Conservation (phyloP, 2,888 invertebrate genomes). For the Agonum fuliginosum region DNA sequence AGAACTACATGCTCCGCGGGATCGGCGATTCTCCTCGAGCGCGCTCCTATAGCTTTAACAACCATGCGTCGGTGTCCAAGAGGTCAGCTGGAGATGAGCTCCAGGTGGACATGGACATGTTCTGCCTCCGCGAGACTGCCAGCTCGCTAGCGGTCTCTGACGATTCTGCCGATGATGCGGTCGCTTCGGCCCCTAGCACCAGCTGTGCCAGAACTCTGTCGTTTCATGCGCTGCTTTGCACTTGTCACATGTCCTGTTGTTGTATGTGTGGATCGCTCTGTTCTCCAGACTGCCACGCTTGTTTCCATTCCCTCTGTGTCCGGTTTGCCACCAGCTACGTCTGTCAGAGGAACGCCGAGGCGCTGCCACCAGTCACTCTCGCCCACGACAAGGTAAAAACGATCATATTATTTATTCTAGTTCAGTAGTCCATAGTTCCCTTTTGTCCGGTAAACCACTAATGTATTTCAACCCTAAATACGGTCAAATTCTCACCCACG, state of each 20-base stretch:
- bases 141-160: conserved; percentile 66
- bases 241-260: conserved; percentile 75
- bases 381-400: conserved; percentile 73
- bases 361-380: conserved; percentile 69
- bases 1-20: conserved; percentile 75
- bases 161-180: too few relatives aligned
- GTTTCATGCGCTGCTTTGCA: conserved; percentile 73
- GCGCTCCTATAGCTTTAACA: conserved; percentile 64
- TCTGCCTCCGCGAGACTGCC: conserved; percentile 70
- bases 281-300: conserved; percentile 79
- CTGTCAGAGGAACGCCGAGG: conserved; percentile 71
- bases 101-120: conserved; percentile 69
- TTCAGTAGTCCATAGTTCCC: too few relatives aligned
- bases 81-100: conserved; percentile 40
- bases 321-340: conserved; percentile 70
- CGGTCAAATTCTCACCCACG: too few relatives aligned
- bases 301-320: conserved; percentile 78
- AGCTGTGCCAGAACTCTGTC: conserved; percentile 73
- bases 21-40: conserved; percentile 67
- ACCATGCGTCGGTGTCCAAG: conserved; percentile 55
- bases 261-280: conserved; percentile 79
- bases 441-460: too few relatives aligned
- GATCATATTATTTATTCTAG: neutral
- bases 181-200: too few relatives aligned
- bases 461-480: too few relatives aligned